phyloP scores from a whole-genome alignment of 2,113 vertebrate genomes.

The Pluvianellus socialis region DNA sequence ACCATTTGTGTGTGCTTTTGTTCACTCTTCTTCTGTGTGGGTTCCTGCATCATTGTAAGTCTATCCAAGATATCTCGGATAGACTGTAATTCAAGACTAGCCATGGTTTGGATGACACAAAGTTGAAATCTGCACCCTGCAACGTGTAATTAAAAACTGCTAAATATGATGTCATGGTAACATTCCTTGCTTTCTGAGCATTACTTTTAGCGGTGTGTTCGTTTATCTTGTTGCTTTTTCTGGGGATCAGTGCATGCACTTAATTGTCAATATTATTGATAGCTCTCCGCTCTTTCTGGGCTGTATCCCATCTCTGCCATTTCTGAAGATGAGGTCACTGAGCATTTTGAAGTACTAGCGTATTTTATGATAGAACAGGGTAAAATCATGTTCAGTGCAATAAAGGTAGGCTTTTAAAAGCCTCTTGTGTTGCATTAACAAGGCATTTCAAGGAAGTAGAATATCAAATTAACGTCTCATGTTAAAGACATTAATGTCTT shows the following conservation, averaged over 20 bases:
- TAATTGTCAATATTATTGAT: slow-evolving; percentile 18
- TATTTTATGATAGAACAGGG: slow-evolving; percentile 39
- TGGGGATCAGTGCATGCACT: neutral
- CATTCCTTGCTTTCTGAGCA: neutral
- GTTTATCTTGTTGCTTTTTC: slow-evolving; percentile 2
- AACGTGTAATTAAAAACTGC: neutral
- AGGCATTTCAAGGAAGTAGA: slow-evolving; percentile 69
- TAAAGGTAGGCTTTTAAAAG: slow-evolving; percentile 56
- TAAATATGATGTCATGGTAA: neutral
- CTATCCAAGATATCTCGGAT: neutral
- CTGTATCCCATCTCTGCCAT: slow-evolving; percentile 25
- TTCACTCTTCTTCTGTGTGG: neutral
- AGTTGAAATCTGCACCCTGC: neutral
- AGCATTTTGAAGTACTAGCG: slow-evolving; percentile 35
- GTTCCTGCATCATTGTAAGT: neutral
- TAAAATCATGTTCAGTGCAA: slow-evolving; percentile 37
- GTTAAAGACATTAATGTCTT: slow-evolving; percentile 74
- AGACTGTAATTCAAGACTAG: neutral
- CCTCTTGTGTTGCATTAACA: slow-evolving; percentile 56
- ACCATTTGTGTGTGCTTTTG: neutral
- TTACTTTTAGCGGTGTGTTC: neutral
- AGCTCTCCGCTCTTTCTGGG: neutral
- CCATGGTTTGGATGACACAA: neutral
- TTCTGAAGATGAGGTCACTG: slow-evolving; percentile 54
- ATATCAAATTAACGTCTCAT: slow-evolving; percentile 75